Evolutionary conservation across 1,140 invertebrate species (phyloP).

Genomic region (Bombus pascuorum): DNA sequence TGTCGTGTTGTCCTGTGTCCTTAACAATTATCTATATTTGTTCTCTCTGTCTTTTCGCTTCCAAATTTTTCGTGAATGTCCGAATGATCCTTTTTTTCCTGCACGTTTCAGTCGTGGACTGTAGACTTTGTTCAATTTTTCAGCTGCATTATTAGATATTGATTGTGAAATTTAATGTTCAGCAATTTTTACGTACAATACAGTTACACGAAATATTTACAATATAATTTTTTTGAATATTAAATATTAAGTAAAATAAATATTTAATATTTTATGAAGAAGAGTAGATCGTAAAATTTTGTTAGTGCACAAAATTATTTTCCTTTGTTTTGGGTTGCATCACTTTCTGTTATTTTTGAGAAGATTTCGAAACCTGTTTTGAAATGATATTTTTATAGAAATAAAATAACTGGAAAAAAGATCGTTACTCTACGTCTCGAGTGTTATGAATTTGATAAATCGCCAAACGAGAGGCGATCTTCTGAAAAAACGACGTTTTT

Average conservation of each 20-base stretch:
- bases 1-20: slow-evolving; percentile 46
- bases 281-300: neutral
- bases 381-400: neutral
- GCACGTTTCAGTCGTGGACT: neutral
- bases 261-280: neutral
- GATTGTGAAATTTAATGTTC: neutral
- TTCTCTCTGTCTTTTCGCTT: neutral
- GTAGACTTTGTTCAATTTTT: neutral
- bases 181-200: too few species aligned
- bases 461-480: slow-evolving; percentile 27
- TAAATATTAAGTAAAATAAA: neutral
- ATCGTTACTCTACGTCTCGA: neutral
- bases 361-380: slow-evolving; percentile 3
- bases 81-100: neutral
- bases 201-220: too few species aligned
- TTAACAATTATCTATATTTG: slow-evolving; percentile 3
- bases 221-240: neutral
- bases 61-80: neutral
- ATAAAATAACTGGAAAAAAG: neutral
- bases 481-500: slow-evolving; percentile 78
- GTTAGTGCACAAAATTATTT: neutral
- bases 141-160: too few species aligned
- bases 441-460: slow-evolving; percentile 13
- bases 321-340: neutral
- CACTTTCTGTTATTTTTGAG: neutral